These are phyloP conservation scores for Cepphus grylle DNA, from an alignment of 2,113 vertebrate genomes.

Conservation along the genomic window DNA sequence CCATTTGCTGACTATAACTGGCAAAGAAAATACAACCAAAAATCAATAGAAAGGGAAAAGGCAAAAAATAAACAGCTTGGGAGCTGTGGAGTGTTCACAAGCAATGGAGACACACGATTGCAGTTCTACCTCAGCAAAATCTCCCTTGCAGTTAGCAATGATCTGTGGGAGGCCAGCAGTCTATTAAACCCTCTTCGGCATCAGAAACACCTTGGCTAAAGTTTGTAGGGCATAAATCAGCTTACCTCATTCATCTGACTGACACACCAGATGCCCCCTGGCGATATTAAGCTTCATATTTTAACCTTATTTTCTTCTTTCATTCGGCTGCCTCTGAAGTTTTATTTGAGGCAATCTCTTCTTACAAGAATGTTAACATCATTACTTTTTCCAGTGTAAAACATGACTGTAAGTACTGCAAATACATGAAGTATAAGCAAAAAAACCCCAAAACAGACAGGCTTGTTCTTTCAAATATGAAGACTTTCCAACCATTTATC, in stretches of 20 bases:
- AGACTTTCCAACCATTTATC: slow-evolving; percentile 41
- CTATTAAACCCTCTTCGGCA: slow-evolving; percentile 36
- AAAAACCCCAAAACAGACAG: not conserved
- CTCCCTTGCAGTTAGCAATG: not conserved
- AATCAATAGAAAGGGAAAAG: slow-evolving; percentile 38
- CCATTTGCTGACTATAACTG: not conserved
- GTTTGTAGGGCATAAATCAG: slow-evolving; percentile 62
- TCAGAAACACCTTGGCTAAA: slow-evolving; percentile 56
- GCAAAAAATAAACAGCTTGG: not conserved
- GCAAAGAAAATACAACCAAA: slow-evolving; percentile 14
- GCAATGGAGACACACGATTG: not conserved
- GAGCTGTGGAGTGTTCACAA: not conserved
- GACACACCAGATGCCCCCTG: slow-evolving; percentile 61
- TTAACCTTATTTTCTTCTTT: slow-evolving; percentile 64
- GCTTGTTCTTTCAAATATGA: slow-evolving; percentile 28
- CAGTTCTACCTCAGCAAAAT: slow-evolving; percentile 25
- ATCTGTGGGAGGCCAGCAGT: slow-evolving; percentile 47
- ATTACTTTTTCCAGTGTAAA: slow-evolving; percentile 50
- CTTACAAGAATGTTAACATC: slow-evolving; percentile 63
- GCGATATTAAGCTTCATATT: slow-evolving; percentile 60
- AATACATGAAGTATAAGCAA: slow-evolving; percentile 28
- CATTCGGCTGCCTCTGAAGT: slow-evolving; percentile 59
- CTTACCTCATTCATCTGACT: slow-evolving; percentile 57
- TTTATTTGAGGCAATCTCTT: slow-evolving; percentile 65
- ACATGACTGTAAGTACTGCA: slow-evolving; percentile 29